Evolutionary conservation across 2,888 invertebrate genomes (phyloP), one percentile per base, ranked within the genome.

Genomic region (Hirtodrosophila alboralis): DNA sequence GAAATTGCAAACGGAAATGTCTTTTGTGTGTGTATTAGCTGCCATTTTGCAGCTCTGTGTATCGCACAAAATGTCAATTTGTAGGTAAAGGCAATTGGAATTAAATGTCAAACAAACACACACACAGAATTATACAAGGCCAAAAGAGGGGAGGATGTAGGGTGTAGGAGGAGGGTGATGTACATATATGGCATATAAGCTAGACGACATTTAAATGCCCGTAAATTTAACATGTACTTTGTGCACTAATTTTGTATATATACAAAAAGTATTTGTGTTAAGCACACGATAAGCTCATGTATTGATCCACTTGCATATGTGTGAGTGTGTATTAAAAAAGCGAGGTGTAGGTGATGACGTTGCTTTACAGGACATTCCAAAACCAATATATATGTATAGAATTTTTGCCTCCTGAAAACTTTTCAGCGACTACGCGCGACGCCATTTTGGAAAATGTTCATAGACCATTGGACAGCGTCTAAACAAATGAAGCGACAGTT

Each of bases 261-360:
- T 71, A 76, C 81, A 66, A 75, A n/a, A 72, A 77, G 79, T 84
- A 80, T 80, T 80, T 84, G 79, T 84, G 77, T 80, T 80, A 80
- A 80, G 59, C 84, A 64, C 52, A 67, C 81, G 84, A 84, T 79
- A 80, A 80, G 79, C 84, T 73, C 69, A 45, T 75, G 68, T 76
- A 80, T 80, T 80, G 80, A 83, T 83, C 83, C 68, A 79, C 80
- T 79, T 51, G 47, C 44, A 71, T 64, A 31, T 51, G 60, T 51
- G 36, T 52, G 30, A 14, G 33, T 51, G 60, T 51, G 36, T 52
- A 33, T 18, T 23, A 23, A 2, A 7, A 21, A 2, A 7, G 23
- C 23, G 30, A 10, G 33, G 9, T 4, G 31, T 13, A 12, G 13
- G 7, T 31, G 27, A 8, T 26, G 21, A 26, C 18, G 18, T 14